These are phyloP conservation scores for Syngnathus acus DNA, from an alignment of 2,797 vertebrate species.

Conservation along the genomic window DNA sequence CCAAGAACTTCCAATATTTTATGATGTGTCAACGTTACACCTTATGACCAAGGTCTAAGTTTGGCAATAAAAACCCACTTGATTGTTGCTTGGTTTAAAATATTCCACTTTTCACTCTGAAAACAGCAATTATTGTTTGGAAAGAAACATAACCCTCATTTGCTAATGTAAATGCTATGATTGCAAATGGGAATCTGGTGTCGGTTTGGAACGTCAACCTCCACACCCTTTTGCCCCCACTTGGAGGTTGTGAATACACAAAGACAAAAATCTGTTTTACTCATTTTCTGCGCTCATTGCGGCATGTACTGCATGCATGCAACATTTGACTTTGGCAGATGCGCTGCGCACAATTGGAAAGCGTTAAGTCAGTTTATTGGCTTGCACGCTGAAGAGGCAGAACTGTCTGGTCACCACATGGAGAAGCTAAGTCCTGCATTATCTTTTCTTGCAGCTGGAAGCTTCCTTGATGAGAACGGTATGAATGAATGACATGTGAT, in stretches of 20 bases:
- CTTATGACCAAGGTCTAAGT: neutral
- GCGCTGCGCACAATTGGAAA: constrained; percentile 5
- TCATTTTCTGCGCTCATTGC: constrained; percentile 11
- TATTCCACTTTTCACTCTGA: neutral
- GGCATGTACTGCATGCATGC: constrained; percentile 10
- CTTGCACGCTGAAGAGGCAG: neutral
- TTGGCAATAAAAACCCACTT: neutral
- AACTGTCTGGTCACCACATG: constrained; percentile 7
- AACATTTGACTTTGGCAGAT: constrained; percentile 10
- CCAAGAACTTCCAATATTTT: neutral
- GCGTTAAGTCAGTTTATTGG: constrained; percentile 5
- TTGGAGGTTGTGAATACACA: constrained; percentile 2
- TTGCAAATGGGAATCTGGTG: neutral
- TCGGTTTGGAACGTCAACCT: neutral
- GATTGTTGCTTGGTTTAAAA: neutral
- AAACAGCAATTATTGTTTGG: neutral
- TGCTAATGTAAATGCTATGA: neutral
- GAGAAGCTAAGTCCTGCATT: neutral
- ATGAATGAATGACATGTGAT: neutral
- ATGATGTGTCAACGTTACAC: neutral
- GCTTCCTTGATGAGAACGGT: neutral
- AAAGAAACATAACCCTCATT: neutral
- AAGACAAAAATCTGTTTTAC: constrained; percentile 3
- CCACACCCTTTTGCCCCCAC: constrained; percentile 1
- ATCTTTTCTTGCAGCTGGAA: neutral